These are phyloP conservation scores for Yponomeuta plumbellus DNA, from an alignment of 2,888 invertebrate genomes.

Conservation along the genomic window DNA sequence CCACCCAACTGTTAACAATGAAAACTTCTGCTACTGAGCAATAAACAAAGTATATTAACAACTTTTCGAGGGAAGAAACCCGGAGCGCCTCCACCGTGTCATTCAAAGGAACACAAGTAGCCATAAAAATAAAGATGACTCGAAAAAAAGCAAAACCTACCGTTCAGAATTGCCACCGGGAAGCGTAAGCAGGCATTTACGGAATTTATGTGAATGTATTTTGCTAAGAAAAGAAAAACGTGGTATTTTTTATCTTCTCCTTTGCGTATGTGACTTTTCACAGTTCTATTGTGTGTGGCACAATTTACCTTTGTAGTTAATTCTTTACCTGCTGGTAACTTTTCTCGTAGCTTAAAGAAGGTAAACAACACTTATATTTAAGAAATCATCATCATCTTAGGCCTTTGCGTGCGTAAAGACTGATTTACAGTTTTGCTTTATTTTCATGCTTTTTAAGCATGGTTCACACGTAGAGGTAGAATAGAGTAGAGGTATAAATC, in stretches of 20 bases:
- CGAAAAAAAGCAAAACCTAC: conserved; percentile 31
- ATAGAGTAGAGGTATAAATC: too few relatives aligned
- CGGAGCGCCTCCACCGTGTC: neutral
- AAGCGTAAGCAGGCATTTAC: conserved; percentile 44
- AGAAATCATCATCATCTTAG: too few relatives aligned
- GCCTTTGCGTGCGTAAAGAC: too few relatives aligned
- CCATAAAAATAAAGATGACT: conserved; percentile 24
- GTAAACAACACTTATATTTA: too few relatives aligned
- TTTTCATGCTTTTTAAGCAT: too few relatives aligned
- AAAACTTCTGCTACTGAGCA: neutral
- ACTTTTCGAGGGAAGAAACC: neutral
- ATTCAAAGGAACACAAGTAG: conserved; percentile 19
- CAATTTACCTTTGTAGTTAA: neutral
- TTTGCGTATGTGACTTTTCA: neutral
- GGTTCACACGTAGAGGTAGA: too few relatives aligned
- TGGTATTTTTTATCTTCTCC: neutral
- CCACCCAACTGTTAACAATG: neutral
- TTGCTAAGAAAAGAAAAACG: conserved; percentile 30
- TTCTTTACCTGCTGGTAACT: neutral
- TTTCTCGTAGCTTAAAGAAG: too few relatives aligned
- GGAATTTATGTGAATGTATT: conserved; percentile 49
- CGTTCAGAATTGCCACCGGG: conserved; percentile 33
- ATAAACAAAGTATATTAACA: conserved; percentile 2
- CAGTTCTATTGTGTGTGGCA: neutral
- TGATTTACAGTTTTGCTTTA: too few relatives aligned